Percentiles rank a stretch among this genome's conserved stretches.
Evolutionary conservation across 2,888 invertebrate species (phyloP).

Genomic region (Acleris laterana): DNA sequence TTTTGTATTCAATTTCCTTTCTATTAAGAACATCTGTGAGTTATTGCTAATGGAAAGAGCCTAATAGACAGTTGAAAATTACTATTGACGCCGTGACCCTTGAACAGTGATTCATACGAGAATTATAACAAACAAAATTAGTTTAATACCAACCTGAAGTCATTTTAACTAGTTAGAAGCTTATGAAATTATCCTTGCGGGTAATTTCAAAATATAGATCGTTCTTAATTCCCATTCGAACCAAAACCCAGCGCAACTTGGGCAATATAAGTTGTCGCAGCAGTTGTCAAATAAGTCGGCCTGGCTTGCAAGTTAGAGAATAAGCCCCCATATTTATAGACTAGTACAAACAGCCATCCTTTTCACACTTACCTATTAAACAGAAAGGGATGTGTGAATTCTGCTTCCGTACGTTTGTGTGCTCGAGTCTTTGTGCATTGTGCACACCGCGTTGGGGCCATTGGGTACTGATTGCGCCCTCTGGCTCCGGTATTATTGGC

Average conservation of each 20-base stretch:
- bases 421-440: neutral
- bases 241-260: too few species aligned
- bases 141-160: neutral
- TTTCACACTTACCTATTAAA: neutral
- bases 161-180: neutral
- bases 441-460: constrained; percentile 4
- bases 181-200: too few species aligned
- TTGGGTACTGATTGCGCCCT: constrained; percentile 27
- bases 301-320: neutral
- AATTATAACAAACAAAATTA: neutral
- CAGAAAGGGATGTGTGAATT: neutral
- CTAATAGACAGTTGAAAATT: constrained; percentile 28
- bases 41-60: constrained; percentile 47
- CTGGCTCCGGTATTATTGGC: constrained; percentile 6
- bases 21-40: constrained; percentile 59
- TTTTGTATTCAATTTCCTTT: constrained; percentile 71
- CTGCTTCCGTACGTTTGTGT: neutral
- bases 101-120: constrained; percentile 9
- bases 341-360: neutral
- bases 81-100: constrained; percentile 16
- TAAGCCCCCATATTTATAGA: neutral
- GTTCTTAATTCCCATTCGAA: too few species aligned
- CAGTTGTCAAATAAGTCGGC: neutral
- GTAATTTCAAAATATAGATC: too few species aligned
- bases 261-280: neutral